Conservation (phyloP, 2,888 invertebrate species). For the Drosophila limbata region DNA sequence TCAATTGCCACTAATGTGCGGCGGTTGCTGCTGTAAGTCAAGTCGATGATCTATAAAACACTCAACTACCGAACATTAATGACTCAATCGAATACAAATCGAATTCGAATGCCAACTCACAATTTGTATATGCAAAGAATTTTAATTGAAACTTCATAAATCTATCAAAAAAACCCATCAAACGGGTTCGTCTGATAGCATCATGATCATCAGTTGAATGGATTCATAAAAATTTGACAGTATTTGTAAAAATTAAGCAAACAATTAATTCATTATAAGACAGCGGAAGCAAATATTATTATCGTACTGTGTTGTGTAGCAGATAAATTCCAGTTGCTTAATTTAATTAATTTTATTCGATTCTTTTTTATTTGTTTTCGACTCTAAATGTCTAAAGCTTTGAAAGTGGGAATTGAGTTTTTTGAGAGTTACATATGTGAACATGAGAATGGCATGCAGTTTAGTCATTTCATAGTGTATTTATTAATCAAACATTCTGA, state of each 20-base stretch:
- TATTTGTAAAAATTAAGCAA: conserved; percentile 18
- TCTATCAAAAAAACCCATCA: conserved; percentile 3
- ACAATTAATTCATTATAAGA: conserved; percentile 12
- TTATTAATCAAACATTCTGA: too few species aligned
- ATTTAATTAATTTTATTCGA: not conserved
- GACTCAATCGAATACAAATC: conserved; percentile 3
- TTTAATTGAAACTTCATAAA: conserved; percentile 10
- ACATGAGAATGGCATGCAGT: too few species aligned
- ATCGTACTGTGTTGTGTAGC: conserved; percentile 6
- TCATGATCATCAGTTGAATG: not conserved
- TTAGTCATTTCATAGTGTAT: too few species aligned
- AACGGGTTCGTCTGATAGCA: conserved; percentile 2
- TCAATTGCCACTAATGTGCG: conserved; percentile 30
- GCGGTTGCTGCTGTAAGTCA: conserved; percentile 42
- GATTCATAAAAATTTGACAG: conserved; percentile 17
- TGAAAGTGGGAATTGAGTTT: not conserved
- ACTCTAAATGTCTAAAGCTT: not conserved
- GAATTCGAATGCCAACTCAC: conserved; percentile 1
- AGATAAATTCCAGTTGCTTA: not conserved
- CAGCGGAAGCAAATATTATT: conserved; percentile 11
- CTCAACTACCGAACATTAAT: conserved; percentile 11
- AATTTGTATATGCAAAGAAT: conserved; percentile 16
- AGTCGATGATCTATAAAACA: conserved; percentile 9
- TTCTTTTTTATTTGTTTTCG: not conserved
- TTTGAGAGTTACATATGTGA: not conserved